Conservation (phyloP, 2,888 invertebrate genomes). For the Xestobium rufovillosum region DNA sequence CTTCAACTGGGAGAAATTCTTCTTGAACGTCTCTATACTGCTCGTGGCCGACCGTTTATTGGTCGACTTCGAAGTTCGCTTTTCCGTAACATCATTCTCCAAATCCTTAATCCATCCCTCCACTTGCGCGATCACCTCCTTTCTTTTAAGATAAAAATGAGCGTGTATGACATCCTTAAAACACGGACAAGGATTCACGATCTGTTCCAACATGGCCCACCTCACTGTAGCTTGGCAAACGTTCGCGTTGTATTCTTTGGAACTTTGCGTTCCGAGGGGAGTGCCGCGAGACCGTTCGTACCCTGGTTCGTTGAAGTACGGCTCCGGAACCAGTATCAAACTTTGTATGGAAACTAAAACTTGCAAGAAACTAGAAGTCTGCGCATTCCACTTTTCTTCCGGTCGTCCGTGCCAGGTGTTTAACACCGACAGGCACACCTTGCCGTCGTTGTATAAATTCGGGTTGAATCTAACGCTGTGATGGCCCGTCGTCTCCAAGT, state of each 20-base stretch:
- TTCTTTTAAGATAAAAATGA: constrained; percentile 90
- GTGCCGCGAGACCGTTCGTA: constrained; percentile 87
- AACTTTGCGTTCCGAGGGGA: constrained; percentile 79
- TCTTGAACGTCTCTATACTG: constrained; percentile 40
- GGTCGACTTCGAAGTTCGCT: constrained; percentile 59
- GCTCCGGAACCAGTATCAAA: constrained; percentile 84
- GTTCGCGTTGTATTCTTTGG: constrained; percentile 90
- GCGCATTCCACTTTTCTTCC: constrained; percentile 95
- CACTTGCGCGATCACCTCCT: constrained; percentile 82
- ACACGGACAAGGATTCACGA: constrained; percentile 82
- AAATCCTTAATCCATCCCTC: constrained; percentile 86
- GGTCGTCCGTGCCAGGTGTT: constrained; percentile 97
- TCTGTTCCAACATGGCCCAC: constrained; percentile 95
- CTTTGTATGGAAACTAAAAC: constrained; percentile 91
- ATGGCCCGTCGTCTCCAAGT: constrained; percentile 82
- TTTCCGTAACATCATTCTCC: constrained; percentile 54
- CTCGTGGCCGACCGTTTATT: constrained; percentile 38
- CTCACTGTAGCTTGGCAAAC: constrained; percentile 90
- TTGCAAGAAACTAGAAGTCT: constrained; percentile 89
- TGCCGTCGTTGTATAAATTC: constrained; percentile 91
- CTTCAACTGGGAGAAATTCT: constrained; percentile 55
- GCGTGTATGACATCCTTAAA: constrained; percentile 90
- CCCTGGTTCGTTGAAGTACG: constrained; percentile 92
- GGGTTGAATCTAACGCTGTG: constrained; percentile 89
- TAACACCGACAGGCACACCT: constrained; percentile 88